Conservation (phyloP, 2,797 vertebrate genomes). For the Hylomyscus alleni region DNA sequence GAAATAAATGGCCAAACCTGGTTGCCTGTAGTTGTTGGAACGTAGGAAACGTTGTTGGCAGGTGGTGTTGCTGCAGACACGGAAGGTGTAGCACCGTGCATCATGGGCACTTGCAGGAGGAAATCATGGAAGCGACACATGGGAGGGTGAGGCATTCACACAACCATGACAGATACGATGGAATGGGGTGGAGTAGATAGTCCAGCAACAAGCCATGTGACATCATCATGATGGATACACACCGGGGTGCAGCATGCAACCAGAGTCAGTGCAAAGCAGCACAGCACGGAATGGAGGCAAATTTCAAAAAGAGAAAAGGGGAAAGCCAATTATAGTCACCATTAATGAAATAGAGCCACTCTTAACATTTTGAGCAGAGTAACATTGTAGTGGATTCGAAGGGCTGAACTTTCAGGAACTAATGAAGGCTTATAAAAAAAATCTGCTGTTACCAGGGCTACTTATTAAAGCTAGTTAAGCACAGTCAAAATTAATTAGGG, state of each 20-base stretch:
- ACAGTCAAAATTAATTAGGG: constrained; percentile 8
- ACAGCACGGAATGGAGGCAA: constrained; percentile 86
- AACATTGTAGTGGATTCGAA: constrained; percentile 86
- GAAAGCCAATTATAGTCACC: constrained; percentile 92
- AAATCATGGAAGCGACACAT: constrained; percentile 97
- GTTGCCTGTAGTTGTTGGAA: constrained; percentile 97
- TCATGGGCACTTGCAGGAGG: constrained; percentile 99
- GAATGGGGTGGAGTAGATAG: constrained; percentile 93
- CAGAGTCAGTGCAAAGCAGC: constrained; percentile 91
- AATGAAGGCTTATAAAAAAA: constrained; percentile 79
- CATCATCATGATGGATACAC: constrained; percentile 93
- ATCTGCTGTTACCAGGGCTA: constrained; percentile 65
- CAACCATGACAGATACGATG: constrained; percentile 94
- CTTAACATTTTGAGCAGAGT: constrained; percentile 90
- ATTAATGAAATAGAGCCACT: constrained; percentile 91
- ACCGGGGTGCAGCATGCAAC: constrained; percentile 95
- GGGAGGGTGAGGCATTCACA: constrained; percentile 93
- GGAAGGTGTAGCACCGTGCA: constrained; percentile 99
- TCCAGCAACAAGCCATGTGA: constrained; percentile 96
- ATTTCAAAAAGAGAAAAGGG: constrained; percentile 90
- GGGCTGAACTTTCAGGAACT: constrained; percentile 85
- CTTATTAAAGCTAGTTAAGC: constrained; percentile 33
- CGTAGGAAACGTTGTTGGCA: constrained; percentile 98
- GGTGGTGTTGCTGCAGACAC: constrained; percentile 98
- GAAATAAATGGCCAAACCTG: constrained; percentile 98